Percentiles rank a stretch among this genome's conserved stretches.
Evolutionary conservation across 2,888 invertebrate genomes (phyloP).

Genomic region (Athripsodes cinereus): DNA sequence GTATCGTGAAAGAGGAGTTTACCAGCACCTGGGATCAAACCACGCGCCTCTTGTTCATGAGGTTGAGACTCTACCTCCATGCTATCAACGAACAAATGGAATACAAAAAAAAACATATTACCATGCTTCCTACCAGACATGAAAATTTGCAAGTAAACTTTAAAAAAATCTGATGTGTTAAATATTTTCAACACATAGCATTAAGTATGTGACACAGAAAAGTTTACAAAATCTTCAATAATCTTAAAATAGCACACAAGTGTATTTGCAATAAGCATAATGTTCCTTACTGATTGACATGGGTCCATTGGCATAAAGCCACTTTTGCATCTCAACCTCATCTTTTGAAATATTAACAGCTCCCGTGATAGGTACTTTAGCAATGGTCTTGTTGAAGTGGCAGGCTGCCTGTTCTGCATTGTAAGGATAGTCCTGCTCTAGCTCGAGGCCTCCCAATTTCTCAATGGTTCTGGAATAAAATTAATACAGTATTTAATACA

Average conservation of each 20-base stretch:
- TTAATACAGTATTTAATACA: no score
- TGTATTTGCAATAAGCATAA: no score
- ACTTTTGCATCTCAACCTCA: conserved; percentile 87
- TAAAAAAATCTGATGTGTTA: no score
- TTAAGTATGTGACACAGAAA: no score
- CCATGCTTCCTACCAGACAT: background rate
- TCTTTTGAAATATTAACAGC: conserved; percentile 81
- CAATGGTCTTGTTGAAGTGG: conserved; percentile 58
- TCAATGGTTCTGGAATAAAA: conserved; percentile 65
- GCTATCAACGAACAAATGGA: background rate
- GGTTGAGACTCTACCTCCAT: no score
- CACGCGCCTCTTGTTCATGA: no score
- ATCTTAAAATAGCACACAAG: no score
- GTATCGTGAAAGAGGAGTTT: no score
- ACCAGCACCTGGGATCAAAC: no score
- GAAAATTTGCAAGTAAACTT: background rate
- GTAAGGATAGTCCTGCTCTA: conserved; percentile 89
- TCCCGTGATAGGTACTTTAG: conserved; percentile 63
- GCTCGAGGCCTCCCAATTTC: conserved; percentile 82
- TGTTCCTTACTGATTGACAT: conserved; percentile 75
- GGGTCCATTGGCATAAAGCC: conserved; percentile 84
- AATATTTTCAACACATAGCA: no score
- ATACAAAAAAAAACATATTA: background rate
- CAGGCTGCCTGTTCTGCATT: conserved; percentile 77
- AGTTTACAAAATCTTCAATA: no score